These are phyloP conservation scores for Progne subis DNA, from an alignment of 2,113 vertebrate genomes.

Conservation along the genomic window DNA sequence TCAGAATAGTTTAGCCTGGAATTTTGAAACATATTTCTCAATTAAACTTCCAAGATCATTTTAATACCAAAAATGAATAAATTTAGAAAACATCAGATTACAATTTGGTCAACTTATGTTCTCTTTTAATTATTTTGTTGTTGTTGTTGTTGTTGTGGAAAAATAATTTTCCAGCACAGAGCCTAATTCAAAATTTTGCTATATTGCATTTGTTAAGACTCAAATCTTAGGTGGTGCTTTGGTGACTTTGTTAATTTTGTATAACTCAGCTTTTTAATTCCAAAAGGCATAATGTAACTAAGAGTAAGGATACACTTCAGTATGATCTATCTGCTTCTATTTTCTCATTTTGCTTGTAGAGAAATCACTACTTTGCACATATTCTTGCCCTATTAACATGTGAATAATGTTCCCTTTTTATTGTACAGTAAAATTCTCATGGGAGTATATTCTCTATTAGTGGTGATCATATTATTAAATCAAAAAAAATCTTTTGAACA, in stretches of 20 bases:
- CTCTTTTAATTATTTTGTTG: background rate
- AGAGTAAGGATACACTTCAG: background rate
- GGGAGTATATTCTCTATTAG: background rate
- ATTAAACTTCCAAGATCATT: background rate
- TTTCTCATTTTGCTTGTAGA: background rate
- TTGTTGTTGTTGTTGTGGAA: background rate
- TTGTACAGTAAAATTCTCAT: background rate
- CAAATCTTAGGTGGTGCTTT: background rate
- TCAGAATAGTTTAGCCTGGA: background rate
- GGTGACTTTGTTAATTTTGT: background rate
- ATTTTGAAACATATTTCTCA: background rate
- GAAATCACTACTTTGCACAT: background rate
- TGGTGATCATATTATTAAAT: background rate
- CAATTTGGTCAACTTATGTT: background rate
- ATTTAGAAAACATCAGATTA: background rate
- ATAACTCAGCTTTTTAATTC: background rate
- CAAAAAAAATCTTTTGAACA: background rate
- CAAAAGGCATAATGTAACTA: background rate
- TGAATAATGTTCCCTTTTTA: background rate
- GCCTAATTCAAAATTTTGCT: background rate
- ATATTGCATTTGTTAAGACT: background rate
- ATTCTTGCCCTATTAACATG: background rate
- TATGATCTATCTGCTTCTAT: background rate
- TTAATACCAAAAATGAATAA: background rate
- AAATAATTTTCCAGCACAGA: rapidly evolving